Evolutionary conservation across 1,140 invertebrate genomes (phyloP).

Genomic region (Monomorium pharaonis): DNA sequence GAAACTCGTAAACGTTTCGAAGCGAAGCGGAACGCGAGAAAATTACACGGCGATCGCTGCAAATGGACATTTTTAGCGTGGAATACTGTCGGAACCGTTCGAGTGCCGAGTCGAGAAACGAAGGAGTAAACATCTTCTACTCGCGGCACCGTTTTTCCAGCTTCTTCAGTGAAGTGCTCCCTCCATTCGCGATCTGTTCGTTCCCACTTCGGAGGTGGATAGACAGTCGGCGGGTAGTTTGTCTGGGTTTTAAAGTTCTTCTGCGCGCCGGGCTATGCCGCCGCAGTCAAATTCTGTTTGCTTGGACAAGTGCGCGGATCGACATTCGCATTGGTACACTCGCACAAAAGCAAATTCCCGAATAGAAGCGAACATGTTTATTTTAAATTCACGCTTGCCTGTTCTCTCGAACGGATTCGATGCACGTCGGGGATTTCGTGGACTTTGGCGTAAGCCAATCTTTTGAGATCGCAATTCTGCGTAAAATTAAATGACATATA

Average conservation of each 20-base stretch:
- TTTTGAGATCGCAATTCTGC: background rate
- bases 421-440: background rate
- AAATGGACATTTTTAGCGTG: slow-evolving; percentile 32
- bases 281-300: slow-evolving; percentile 58
- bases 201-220: slow-evolving; percentile 18
- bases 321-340: slow-evolving; percentile 30
- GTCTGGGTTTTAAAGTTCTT: slow-evolving; percentile 50
- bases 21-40: slow-evolving; percentile 25
- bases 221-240: slow-evolving; percentile 52
- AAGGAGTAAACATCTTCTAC: slow-evolving; percentile 48
- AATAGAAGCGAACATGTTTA: slow-evolving; percentile 42
- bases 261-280: background rate
- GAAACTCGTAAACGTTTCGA: slow-evolving; percentile 38
- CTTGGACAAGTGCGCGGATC: slow-evolving; percentile 49
- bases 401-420: slow-evolving; percentile 24
- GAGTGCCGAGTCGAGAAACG: slow-evolving; percentile 19
- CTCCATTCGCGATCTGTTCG: slow-evolving; percentile 52
- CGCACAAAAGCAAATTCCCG: slow-evolving; percentile 38
- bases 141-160: slow-evolving; percentile 41
- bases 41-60: slow-evolving; percentile 43
- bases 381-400: slow-evolving; percentile 51
- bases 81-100: slow-evolving; percentile 11
- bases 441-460: background rate
- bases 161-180: slow-evolving; percentile 58
- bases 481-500: background rate